Evolutionary conservation across 1,140 invertebrate genomes (phyloP), one percentile per base, ranked within the genome.

Genomic region (Meloidogyne hapla): DNA sequence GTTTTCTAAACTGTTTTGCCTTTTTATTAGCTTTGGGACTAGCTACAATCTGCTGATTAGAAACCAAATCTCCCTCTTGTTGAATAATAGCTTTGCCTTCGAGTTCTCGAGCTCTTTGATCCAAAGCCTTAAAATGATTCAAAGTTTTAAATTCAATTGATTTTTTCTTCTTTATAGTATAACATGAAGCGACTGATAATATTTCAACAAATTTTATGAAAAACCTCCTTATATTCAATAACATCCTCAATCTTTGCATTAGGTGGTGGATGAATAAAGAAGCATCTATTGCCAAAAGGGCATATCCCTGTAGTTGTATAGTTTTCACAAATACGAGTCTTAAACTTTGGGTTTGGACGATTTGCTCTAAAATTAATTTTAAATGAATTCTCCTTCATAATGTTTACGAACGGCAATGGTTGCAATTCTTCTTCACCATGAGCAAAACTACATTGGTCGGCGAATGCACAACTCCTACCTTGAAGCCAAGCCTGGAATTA

Each of bases 251-350:
- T 56, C 15, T n/a, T 56, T 5, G 48, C 3, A 56, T 56, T 56
- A n/a, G 48, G 48, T n/a, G n/a, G 48, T n/a, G 48, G 48, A 56
- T 56, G 48, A 56, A 56, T 56, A 56, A 56, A 56, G n/a, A 56
- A 56, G 18, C 48, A 56, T 56, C 48, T 56, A 56, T 56, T 56
- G 3, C 48, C 48, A n/a, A n/a, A 56, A n/a, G 48, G 48, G 1
- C 48, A 56, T n/a, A 56, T 56, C 2, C 48, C 48, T n/a, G 48
- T 56, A n/a, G 48, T 56, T n/a, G 48, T 56, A n/a, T 56, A 56
- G n/a, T 56, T 56, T 56, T 56, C 48, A 56, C 48, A 56, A 56
- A 56, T n/a, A n/a, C 48, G 48, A 4, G 48, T 56, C 18, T 56
- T 56, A 56, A n/a, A 56, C 48, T 56, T 56, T 56, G 48, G 48